Percentiles rank a stretch among this genome's conserved stretches.
Conservation (phyloP, 1,140 invertebrate genomes). For the Saxidomus purpurata region DNA sequence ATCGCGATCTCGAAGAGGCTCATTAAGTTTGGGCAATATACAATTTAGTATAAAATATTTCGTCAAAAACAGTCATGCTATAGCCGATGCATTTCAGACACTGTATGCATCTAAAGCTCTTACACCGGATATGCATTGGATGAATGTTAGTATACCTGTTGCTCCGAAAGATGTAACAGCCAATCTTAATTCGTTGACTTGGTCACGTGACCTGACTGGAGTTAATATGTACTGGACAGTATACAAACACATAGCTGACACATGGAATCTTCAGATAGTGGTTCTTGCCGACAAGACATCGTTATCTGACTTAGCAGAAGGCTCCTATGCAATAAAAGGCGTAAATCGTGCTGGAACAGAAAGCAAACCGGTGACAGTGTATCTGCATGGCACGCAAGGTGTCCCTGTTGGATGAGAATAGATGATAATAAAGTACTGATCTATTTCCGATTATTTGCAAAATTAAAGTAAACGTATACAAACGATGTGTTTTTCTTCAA, state of each 20-base stretch:
- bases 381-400: neutral
- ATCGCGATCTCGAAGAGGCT: conserved; percentile 65
- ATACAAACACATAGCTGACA: conserved; percentile 60
- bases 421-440: neutral
- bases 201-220: conserved; percentile 49
- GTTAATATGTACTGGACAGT: conserved; percentile 65
- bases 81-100: conserved; percentile 71
- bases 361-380: conserved; percentile 35
- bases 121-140: conserved; percentile 76
- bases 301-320: neutral
- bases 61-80: conserved; percentile 75
- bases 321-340: conserved; percentile 59
- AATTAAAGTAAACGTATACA: no score
- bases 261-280: conserved; percentile 60
- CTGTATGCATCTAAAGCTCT: conserved; percentile 74
- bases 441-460: no score
- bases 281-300: conserved; percentile 35
- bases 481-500: no score
- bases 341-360: conserved; percentile 60
- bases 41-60: conserved; percentile 82
- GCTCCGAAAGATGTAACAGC: conserved; percentile 53
- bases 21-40: conserved; percentile 77
- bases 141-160: conserved; percentile 49
- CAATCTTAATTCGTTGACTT: conserved; percentile 42
- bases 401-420: neutral